These are phyloP conservation scores for Cyprinodon variegatus DNA, from an alignment of 2,113 vertebrate species.

Conservation along the genomic window DNA sequence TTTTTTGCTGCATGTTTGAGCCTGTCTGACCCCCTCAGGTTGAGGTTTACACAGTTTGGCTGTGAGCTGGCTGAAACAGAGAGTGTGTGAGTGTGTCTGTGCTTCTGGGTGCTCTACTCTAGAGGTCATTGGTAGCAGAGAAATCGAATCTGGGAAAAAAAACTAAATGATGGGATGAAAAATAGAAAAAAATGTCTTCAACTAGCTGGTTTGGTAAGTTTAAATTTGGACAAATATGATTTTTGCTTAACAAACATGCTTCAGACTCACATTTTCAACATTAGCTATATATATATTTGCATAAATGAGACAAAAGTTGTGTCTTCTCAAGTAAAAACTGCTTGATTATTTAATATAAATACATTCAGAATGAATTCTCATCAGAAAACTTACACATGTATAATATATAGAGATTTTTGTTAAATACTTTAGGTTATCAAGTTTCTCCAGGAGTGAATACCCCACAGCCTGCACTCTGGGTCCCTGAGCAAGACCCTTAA, in stretches of 20 bases:
- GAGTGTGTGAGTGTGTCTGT: slow-evolving; percentile 16
- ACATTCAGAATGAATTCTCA: too few species aligned
- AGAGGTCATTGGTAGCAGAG: slow-evolving; percentile 21
- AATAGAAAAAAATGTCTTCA: neutral
- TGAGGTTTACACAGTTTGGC: slow-evolving; percentile 48
- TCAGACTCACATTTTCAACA: neutral
- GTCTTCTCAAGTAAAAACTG: neutral
- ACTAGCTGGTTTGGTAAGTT: neutral
- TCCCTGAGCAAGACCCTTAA: too few species aligned
- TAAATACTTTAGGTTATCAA: neutral
- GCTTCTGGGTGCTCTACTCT: neutral
- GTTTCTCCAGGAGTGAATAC: too few species aligned
- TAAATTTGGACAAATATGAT: neutral
- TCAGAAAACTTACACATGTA: neutral
- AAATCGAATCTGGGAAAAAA: neutral
- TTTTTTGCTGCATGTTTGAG: slow-evolving; percentile 11
- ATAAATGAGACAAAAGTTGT: neutral
- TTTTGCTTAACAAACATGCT: neutral
- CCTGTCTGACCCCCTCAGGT: slow-evolving; percentile 55
- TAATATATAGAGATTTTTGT: too few species aligned
- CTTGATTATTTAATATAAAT: neutral
- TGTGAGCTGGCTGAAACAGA: slow-evolving; percentile 64
- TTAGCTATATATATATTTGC: too few species aligned
- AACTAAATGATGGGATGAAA: neutral
- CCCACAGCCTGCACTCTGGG: too few species aligned